phyloP scores from a whole-genome alignment of 1,140 invertebrate species.

The Drosophila takahashii region DNA sequence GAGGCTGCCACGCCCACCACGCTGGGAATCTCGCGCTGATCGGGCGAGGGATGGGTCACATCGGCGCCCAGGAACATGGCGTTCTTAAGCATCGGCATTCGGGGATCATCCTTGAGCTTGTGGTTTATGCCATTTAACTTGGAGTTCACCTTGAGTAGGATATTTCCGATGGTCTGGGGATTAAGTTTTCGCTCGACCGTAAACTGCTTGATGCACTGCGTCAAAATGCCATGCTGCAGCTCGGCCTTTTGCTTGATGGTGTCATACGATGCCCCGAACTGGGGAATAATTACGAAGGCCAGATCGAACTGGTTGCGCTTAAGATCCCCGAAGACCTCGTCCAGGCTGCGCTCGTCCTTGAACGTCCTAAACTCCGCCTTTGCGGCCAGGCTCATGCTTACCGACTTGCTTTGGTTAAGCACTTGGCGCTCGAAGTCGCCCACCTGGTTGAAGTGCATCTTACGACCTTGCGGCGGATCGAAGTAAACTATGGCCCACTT shows the following conservation, averaged over 20 bases:
- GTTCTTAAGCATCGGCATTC: slow-evolving; percentile 54
- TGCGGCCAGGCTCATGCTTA: slow-evolving; percentile 32
- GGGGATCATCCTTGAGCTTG: slow-evolving; percentile 82
- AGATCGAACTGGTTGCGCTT: slow-evolving; percentile 43
- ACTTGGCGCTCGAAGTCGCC: slow-evolving; percentile 24
- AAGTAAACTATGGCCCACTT: slow-evolving; percentile 69
- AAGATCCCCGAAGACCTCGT: slow-evolving; percentile 45
- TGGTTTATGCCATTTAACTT: slow-evolving; percentile 95
- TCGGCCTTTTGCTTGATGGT: slow-evolving; percentile 91
- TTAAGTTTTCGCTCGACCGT: slow-evolving; percentile 85
- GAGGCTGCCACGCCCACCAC: slow-evolving; percentile 93
- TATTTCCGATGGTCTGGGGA: slow-evolving; percentile 87
- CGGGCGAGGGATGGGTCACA: slow-evolving; percentile 94
- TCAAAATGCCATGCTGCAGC: slow-evolving; percentile 90
- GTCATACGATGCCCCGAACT: slow-evolving; percentile 85
- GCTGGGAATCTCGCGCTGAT: slow-evolving; percentile 90
- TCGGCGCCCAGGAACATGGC: slow-evolving; percentile 93
- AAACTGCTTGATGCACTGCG: slow-evolving; percentile 91
- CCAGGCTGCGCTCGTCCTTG: slow-evolving; percentile 37
- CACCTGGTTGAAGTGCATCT: slow-evolving; percentile 23
- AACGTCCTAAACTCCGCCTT: slow-evolving; percentile 42
- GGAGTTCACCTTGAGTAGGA: slow-evolving; percentile 93
- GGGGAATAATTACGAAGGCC: slow-evolving; percentile 86
- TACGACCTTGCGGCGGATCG: neutral
- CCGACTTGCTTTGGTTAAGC: neutral